Evolutionary conservation across 2,113 vertebrate species (phyloP).

Genomic region (Xyliphius kryptos): DNA sequence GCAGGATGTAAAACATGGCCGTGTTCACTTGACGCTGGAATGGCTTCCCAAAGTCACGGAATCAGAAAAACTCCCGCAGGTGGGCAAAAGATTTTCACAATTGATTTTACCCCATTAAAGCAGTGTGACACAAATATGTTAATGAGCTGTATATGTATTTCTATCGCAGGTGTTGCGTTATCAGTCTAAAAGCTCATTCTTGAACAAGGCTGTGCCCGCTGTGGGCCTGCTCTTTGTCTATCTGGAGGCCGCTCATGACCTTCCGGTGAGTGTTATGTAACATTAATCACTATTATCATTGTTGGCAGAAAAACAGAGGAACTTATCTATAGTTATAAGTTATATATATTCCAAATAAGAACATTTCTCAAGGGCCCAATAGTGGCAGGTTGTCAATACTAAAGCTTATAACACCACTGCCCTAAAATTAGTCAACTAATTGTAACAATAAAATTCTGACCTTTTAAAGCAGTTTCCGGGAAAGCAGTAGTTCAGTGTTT

Average conservation of each 20-base stretch:
- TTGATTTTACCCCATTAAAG: neutral
- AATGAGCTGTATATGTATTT: neutral
- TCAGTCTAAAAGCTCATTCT: constrained; percentile 66
- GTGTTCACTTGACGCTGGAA: constrained; percentile 76
- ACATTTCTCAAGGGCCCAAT: too few species aligned
- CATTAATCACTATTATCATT: neutral
- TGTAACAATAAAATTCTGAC: too few species aligned
- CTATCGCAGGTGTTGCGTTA: constrained; percentile 68
- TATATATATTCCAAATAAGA: too few species aligned
- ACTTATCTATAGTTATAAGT: too few species aligned
- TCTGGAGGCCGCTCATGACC: constrained; percentile 68
- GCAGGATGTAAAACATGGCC: constrained; percentile 78
- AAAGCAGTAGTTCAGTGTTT: too few species aligned
- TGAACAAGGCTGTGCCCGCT: constrained; percentile 72
- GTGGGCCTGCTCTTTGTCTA: constrained; percentile 75
- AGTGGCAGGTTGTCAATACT: too few species aligned
- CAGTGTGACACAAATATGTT: neutral
- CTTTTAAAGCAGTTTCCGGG: too few species aligned
- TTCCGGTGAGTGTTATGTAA: constrained; percentile 68
- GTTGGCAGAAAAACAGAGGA: neutral
- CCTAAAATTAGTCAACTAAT: too few species aligned
- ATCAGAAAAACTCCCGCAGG: constrained; percentile 72
- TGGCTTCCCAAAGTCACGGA: constrained; percentile 63
- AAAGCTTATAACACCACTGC: too few species aligned
- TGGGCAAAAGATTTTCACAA: constrained; percentile 40